Base-by-base conservation (phyloP, 1,140 invertebrate species). In the Phortica variegata region DNA sequence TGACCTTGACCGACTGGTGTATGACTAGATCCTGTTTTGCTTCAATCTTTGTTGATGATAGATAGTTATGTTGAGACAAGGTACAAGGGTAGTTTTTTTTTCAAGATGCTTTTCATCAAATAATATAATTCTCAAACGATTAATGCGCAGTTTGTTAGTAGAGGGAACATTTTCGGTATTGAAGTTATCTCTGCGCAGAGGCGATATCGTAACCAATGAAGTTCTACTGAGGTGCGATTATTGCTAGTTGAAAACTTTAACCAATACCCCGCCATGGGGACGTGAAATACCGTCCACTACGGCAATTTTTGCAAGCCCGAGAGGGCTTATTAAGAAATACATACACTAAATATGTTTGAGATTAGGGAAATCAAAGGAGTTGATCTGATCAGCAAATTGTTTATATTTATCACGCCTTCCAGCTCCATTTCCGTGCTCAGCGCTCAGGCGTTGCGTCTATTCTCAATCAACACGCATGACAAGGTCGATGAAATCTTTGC, bases 191-290 rank as follows among this genome's bases (percentile, higher is more conserved):
- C 84, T 84, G 83, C 83, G 83, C 84, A 85, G 84, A 79, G 84
- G 83, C 84, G 83, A 84, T 86, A 85, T 85, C 83, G 83, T 86
- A 85, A 87, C 85, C 85, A 83, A 87, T 88, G 85, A 89, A 85
- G 52, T 49, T 50, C 47, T 54, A 54, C 52, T 48, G 52, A 54
- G 52, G 47, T 54, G 52, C 52, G 52, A 54, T 54, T 54, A 54
- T 54, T 54, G 52, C 52, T 54, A 54, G 52, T 54, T 54, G 52
- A 54, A 54, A 54, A 54, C 52, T 54, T 54, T 54, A 85, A 87
- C 89, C 89, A 91, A 92, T 91, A 90, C 87, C 88, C 88, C 88
- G 88, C 87, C 87, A 82, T 83, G 87, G 84, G 86, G 85, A 86
- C 86, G 88, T 90, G 89, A 89, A 91, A 91, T 85, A 90, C 83